Conservation (phyloP, 2,797 vertebrate species). For the Nasua narica region DNA sequence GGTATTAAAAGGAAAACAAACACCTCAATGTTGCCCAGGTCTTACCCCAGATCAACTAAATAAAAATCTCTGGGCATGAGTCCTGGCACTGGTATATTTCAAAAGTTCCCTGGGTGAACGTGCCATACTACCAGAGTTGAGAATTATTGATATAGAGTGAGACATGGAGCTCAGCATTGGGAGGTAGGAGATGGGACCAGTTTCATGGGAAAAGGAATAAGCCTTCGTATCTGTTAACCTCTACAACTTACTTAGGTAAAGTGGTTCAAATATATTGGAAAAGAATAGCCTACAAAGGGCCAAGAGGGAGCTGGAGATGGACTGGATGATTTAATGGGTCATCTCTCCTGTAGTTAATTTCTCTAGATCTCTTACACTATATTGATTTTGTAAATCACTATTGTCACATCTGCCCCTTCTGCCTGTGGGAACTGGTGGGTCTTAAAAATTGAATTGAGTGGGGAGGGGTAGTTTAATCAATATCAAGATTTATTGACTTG, state of each 20-base stretch:
- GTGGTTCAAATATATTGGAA: slow-evolving; percentile 52
- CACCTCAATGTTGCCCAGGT: background rate
- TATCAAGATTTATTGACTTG: slow-evolving; percentile 71
- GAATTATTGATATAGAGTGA: background rate
- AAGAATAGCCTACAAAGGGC: background rate
- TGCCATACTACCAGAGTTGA: background rate
- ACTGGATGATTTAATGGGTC: slow-evolving; percentile 67
- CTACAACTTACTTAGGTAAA: slow-evolving; percentile 25
- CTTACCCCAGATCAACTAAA: background rate
- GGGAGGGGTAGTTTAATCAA: slow-evolving; percentile 53
- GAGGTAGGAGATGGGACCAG: background rate
- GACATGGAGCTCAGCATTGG: background rate
- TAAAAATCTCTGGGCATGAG: background rate
- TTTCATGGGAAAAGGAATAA: slow-evolving; percentile 15
- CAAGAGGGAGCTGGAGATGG: slow-evolving; percentile 54
- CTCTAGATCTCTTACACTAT: slow-evolving; percentile 50
- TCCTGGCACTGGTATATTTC: background rate
- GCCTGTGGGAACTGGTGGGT: slow-evolving; percentile 57
- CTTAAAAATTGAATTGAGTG: slow-evolving; percentile 63
- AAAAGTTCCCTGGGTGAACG: background rate
- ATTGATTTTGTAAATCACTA: slow-evolving; percentile 73
- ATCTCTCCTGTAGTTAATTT: slow-evolving; percentile 73
- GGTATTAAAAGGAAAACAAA: background rate
- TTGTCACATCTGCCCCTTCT: slow-evolving; percentile 64
- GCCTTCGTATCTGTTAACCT: background rate